phyloP scores from a whole-genome alignment of 2,797 vertebrate species.

The Toxotes lorentzi region DNA sequence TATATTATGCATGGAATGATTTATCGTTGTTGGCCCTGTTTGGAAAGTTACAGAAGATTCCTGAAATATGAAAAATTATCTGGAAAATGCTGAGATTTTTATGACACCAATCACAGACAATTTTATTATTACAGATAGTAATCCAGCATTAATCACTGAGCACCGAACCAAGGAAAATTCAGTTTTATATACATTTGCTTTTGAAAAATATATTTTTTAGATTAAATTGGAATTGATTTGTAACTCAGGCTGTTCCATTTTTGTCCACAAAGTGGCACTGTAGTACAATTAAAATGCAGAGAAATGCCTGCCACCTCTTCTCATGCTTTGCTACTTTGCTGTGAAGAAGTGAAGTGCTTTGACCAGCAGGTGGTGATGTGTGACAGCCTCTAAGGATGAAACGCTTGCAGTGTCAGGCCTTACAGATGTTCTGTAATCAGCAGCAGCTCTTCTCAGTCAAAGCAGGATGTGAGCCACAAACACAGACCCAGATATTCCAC shows the following conservation, averaged over 20 bases:
- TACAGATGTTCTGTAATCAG: constrained; percentile 13
- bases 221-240: not conserved
- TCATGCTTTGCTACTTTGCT: not conserved
- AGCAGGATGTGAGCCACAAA: not conserved
- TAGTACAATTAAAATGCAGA: constrained; percentile 6
- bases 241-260: not conserved
- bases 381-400: constrained; percentile 2
- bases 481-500: not conserved
- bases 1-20: not conserved
- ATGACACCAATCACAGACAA: not conserved
- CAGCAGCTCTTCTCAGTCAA: not conserved
- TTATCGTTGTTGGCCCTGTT: not conserved
- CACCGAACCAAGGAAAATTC: not conserved
- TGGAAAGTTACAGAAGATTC: too few species aligned
- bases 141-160: not conserved
- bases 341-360: constrained; percentile 2
- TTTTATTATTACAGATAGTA: not conserved
- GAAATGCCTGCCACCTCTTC: not conserved
- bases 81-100: too few species aligned
- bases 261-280: constrained; percentile 50
- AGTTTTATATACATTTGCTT: not conserved
- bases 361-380: constrained; percentile 70
- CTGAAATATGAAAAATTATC: too few species aligned
- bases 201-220: not conserved
- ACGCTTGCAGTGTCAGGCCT: not conserved